Conservation (phyloP, 2,888 invertebrate genomes). For the Pyrochroa serraticornis region DNA sequence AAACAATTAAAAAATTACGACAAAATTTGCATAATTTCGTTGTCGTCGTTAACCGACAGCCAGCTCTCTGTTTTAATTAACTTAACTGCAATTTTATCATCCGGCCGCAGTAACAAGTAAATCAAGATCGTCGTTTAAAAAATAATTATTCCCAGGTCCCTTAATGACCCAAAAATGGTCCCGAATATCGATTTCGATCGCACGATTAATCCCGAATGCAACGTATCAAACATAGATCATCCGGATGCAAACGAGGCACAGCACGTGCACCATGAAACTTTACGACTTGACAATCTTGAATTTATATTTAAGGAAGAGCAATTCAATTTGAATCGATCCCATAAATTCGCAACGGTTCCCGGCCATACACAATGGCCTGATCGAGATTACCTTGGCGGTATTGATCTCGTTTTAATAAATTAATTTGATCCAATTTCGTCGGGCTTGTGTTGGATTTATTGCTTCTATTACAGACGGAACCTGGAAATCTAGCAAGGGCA, state of each 20-base stretch:
- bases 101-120: background rate
- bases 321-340: slow-evolving; percentile 22
- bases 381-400: too few species aligned
- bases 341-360: slow-evolving; percentile 18
- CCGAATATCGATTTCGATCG: background rate
- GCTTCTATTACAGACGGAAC: too few species aligned
- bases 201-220: background rate
- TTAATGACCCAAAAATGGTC: background rate
- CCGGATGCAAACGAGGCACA: slow-evolving; percentile 3
- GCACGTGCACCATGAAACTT: slow-evolving; percentile 15
- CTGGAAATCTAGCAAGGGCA: too few species aligned
- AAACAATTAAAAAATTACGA: slow-evolving; percentile 20
- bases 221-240: background rate
- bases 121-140: too few species aligned
- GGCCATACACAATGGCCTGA: background rate
- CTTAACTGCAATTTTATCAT: slow-evolving; percentile 14
- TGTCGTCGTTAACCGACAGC: slow-evolving; percentile 19
- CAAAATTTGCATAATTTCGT: slow-evolving; percentile 19
- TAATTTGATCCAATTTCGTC: too few species aligned
- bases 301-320: slow-evolving; percentile 24
- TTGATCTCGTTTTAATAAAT: too few species aligned
- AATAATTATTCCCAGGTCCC: too few species aligned
- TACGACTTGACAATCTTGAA: slow-evolving; percentile 18
- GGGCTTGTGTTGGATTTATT: too few species aligned
- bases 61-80: slow-evolving; percentile 16